Evolutionary conservation across 2,113 vertebrate genomes (phyloP), one percentile per base, ranked within the genome.

Genomic region (Eurypyga helias): DNA sequence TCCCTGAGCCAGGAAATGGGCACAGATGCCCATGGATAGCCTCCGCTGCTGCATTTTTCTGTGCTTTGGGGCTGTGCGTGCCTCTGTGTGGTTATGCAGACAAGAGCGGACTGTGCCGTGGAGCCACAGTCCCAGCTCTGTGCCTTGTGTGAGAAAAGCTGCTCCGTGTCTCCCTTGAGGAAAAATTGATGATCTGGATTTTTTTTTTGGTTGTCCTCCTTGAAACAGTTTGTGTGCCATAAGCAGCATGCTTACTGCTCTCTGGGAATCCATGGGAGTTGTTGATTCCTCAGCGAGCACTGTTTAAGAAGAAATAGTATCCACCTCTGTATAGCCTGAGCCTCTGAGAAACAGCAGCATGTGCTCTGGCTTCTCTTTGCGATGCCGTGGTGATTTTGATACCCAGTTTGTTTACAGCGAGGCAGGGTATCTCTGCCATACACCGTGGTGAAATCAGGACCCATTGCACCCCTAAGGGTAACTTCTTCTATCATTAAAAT

Each of bases 291-390:
- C 83, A 49, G 51, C 1, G 6, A 89, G 45, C 10, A 21, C 60
- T 77, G 33, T 76, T 92, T 41, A 77, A 73, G 72, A 89, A 94
- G 86, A 77, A 90, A 87, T 55, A 57, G 14, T 33, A 92, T 77
- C 67, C 76, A 69, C 26, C n/a, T 65, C 67, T 73, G 28, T 34
- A 66, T 19, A 25, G 70, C 38, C 75, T 90, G 61, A 76, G 55
- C 33, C 6, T 2, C 51, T 64, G 64, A 73, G 67, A 87, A 54
- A 60, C 1, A 18, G 17, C 66, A 48, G 49, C 5, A 1, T 25
- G 41, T 48, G 45, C 41, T 87, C 33, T 90, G 49, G 49, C 45
- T 61, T 33, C 49, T 54, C 38, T 92, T 72, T 54, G 49, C 1
- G 5, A 49, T 33, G 45, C 66, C 60, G 18, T 3, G 14, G 23